These are phyloP conservation scores for Oreochromis grahami DNA, from an alignment of 2,797 vertebrate species.

Conservation along the genomic window DNA sequence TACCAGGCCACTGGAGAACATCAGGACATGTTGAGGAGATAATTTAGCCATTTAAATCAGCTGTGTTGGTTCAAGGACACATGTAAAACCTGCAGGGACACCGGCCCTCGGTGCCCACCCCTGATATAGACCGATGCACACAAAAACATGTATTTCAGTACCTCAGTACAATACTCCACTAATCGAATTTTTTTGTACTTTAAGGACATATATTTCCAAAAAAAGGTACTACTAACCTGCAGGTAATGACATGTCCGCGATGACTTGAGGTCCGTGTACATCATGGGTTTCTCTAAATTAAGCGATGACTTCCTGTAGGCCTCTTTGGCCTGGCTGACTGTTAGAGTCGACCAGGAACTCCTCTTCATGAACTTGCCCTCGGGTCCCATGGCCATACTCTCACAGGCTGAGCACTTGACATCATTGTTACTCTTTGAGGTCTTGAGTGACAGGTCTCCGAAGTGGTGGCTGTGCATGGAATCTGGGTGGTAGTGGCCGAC, in stretches of 20 bases:
- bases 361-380: conserved; percentile 96
- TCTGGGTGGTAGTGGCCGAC: conserved; percentile 90
- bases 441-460: conserved; percentile 92
- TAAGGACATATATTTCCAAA: neutral
- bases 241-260: conserved; percentile 92
- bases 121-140: neutral
- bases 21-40: no score
- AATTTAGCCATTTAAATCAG: no score
- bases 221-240: conserved; percentile 80
- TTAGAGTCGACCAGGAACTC: conserved; percentile 98
- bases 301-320: conserved; percentile 96
- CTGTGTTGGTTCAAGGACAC: no score
- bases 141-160: neutral
- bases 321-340: conserved; percentile 99
- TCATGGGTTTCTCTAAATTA: conserved; percentile 92
- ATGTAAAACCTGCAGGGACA: no score
- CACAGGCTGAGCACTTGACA: conserved; percentile 95
- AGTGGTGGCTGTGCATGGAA: conserved; percentile 84
- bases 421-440: conserved; percentile 97
- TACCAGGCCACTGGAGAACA: no score
- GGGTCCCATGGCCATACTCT: conserved; percentile 88
- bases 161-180: neutral
- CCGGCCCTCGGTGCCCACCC: no score
- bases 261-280: conserved; percentile 89
- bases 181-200: neutral